Base-by-base conservation (phyloP, 1,140 invertebrate genomes). In the Cotesia typhae region DNA sequence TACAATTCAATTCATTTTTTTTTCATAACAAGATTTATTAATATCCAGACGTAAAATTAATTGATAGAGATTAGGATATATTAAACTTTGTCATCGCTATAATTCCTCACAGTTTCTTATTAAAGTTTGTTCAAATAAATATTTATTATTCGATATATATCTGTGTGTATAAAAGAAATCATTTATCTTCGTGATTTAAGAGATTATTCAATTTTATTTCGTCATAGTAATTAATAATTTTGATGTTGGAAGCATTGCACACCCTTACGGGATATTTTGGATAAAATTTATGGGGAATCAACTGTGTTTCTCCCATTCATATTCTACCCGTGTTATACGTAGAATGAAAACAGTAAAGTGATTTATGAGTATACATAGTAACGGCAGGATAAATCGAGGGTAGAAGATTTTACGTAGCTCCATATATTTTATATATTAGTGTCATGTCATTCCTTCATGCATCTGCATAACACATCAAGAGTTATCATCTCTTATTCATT, bases 401-500 rank as follows among this genome's bases (percentile, higher is more conserved):
- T 61, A 61, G 14, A 61, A 61, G 60, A 61, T 61, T 61, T 61
- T 61, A 61, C 20, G 60, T 61, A 35, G 17, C 35, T 35, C 17
- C 10, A 61, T 61, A 61, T 61, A 61, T 61, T 35, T 14, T 61
- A 9, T 61, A 10, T 61, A n/a, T 57, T 35, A 28, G 9, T 61
- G 35, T 10, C 10, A 60, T 53, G 74, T 72, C 70, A 72, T 75
- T 72, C 63, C 64, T 60, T 57, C 41, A 47, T 47, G 67, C 65
- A 65, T 67, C 70, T 71, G 67, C 14, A 36, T 36, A 61, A 4
- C 17, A 12, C 35, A 35, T 61, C 60, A 61, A 61, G 5, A 10
- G 41, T 61, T 35, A 61, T 61, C 60, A 17, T 57, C 20, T 61
- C 35, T 61, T 61, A 61, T 61, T 9, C 20, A 61, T 35, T 35